A percentile compares a stretch with the other conserved stretches of the same genome.
Conservation (phyloP, 2,113 vertebrate genomes). For the Sapayoa aenigma region DNA sequence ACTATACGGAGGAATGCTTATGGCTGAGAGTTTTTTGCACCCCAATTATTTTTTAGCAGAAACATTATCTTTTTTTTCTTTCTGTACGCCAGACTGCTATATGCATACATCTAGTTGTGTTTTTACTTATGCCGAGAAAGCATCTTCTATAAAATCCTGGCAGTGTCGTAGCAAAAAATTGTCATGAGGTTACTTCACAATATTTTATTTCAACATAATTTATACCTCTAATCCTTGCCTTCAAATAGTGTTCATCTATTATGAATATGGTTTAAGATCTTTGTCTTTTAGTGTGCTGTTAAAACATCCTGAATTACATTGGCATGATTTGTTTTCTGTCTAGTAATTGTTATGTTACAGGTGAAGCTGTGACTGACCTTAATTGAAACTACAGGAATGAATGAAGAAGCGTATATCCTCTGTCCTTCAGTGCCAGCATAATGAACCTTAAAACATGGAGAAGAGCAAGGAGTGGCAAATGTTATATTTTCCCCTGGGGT, state of each 20-base stretch:
- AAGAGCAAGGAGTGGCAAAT: not conserved
- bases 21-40: not conserved
- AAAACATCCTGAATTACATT: constrained; percentile 26
- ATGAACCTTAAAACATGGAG: not conserved
- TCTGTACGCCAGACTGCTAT: not conserved
- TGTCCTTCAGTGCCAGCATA: not conserved
- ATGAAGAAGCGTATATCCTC: not conserved
- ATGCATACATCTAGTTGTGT: not conserved
- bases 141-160: not conserved
- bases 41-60: not conserved
- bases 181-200: not conserved
- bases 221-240: not conserved
- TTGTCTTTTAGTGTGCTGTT: not conserved
- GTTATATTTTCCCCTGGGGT: not conserved
- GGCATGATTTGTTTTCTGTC: constrained; percentile 14
- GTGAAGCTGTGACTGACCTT: not conserved
- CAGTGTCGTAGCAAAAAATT: not conserved
- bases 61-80: not conserved
- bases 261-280: not conserved
- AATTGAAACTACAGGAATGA: not conserved
- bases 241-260: not conserved
- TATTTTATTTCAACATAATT: constrained; percentile 7
- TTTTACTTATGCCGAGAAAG: not conserved
- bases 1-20: not conserved
- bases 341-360: not conserved